A percentile compares a stretch with the other conserved stretches of the same genome.
phyloP scores from a whole-genome alignment of 2,113 vertebrate genomes.

The Apodemus sylvaticus region DNA sequence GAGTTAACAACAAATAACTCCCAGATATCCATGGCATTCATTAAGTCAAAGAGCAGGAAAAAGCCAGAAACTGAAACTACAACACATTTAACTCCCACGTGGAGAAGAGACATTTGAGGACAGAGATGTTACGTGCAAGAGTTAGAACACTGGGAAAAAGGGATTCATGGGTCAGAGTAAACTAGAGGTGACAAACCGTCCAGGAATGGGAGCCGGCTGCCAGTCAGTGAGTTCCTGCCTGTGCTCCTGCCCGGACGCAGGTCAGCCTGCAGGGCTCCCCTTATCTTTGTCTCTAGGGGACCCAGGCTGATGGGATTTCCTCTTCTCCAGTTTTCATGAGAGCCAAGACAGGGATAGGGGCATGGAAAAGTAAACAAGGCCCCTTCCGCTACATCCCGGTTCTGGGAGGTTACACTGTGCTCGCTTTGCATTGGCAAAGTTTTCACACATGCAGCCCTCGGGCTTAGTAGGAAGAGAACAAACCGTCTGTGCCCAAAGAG shows the following conservation, averaged over 20 bases:
- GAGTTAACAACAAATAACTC: background rate
- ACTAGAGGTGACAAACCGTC: background rate
- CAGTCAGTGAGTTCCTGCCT: background rate
- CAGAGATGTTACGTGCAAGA: background rate
- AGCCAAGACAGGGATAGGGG: background rate
- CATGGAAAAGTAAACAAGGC: slow-evolving; percentile 18
- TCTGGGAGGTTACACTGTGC: background rate
- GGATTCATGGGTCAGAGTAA: background rate
- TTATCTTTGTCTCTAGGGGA: background rate
- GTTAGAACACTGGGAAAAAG: background rate
- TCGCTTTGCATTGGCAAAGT: background rate
- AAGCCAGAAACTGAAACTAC: background rate
- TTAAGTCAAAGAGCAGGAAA: background rate
- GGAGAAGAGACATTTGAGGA: background rate
- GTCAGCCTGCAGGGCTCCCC: background rate
- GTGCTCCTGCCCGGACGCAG: background rate
- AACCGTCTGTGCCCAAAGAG: background rate
- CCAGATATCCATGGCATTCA: background rate
- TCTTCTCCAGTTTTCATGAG: slow-evolving; percentile 1
- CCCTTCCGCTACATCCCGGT: background rate
- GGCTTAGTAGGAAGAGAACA: background rate
- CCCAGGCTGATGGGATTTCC: background rate
- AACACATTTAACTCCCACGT: background rate
- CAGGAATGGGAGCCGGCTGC: background rate
- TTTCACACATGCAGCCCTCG: background rate